phyloP scores from a whole-genome alignment of 2,888 invertebrate genomes.

The Acrobasis consociella region DNA sequence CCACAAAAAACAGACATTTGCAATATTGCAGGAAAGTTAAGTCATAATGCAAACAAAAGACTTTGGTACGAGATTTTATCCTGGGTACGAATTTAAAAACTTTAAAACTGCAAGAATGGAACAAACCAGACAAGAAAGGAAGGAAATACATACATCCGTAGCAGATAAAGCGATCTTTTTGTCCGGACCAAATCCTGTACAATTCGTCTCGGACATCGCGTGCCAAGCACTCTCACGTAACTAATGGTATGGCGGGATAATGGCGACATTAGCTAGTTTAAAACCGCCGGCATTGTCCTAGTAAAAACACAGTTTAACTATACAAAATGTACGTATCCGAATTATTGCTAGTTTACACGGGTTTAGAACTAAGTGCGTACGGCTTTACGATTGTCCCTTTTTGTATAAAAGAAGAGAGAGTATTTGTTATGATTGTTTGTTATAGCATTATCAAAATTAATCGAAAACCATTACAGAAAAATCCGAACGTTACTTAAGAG shows the following conservation, averaged over 20 bases:
- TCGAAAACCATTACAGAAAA: too few species aligned
- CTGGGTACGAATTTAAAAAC: neutral
- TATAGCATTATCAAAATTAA: too few species aligned
- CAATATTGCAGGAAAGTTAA: neutral
- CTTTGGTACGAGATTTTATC: neutral
- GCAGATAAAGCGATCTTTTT: slow-evolving; percentile 24
- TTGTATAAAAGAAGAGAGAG: neutral
- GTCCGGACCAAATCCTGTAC: slow-evolving; percentile 26
- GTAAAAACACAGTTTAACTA: slow-evolving; percentile 17
- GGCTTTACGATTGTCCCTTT: neutral
- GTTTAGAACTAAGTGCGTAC: neutral
- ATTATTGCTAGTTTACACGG: slow-evolving; percentile 7
- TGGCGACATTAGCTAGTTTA: slow-evolving; percentile 22
- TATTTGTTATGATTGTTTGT: too few species aligned
- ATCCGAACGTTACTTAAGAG: too few species aligned
- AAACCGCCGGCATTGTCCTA: slow-evolving; percentile 17
- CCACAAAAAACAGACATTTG: neutral
- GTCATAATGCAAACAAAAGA: neutral
- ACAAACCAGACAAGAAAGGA: slow-evolving; percentile 12
- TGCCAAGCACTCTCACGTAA: slow-evolving; percentile 25
- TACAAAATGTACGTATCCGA: slow-evolving; percentile 14
- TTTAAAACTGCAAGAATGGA: slow-evolving; percentile 5
- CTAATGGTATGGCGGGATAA: slow-evolving; percentile 23
- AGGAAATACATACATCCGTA: slow-evolving; percentile 15
- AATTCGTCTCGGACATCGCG: slow-evolving; percentile 29